phyloP scores from a whole-genome alignment of 2,797 vertebrate genomes.

The Sebastiscus tertius region DNA sequence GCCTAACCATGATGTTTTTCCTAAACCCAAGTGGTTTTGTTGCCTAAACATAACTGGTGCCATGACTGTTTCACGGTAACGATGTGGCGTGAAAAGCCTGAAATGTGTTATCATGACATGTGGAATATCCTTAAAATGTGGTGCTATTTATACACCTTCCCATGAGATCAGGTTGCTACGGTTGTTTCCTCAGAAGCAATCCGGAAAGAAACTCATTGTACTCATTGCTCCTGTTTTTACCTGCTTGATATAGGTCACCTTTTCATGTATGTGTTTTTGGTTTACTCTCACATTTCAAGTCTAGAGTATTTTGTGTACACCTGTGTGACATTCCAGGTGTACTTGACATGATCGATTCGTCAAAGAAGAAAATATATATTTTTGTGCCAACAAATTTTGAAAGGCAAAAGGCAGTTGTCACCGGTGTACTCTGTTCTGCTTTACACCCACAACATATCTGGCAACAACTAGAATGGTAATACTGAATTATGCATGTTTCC shows the following conservation, averaged over 20 bases:
- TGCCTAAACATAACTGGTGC: too few species aligned
- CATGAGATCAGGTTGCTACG: too few species aligned
- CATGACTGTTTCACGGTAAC: too few species aligned
- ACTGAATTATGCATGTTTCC: not conserved
- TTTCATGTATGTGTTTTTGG: not conserved
- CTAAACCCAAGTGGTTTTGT: too few species aligned
- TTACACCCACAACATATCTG: not conserved
- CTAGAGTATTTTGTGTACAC: not conserved
- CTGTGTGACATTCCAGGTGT: not conserved
- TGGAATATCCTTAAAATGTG: too few species aligned
- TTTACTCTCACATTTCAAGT: not conserved
- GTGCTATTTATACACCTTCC: too few species aligned
- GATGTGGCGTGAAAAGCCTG: too few species aligned
- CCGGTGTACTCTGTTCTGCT: not conserved
- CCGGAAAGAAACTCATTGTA: not conserved
- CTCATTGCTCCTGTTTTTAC: not conserved
- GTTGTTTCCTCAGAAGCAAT: too few species aligned
- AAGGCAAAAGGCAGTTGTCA: not conserved
- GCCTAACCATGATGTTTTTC: too few species aligned
- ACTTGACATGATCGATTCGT: not conserved
- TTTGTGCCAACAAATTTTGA: not conserved
- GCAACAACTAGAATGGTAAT: not conserved
- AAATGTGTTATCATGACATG: too few species aligned
- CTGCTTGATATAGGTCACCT: not conserved
- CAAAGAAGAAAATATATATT: not conserved